Evolutionary conservation across 1,140 invertebrate species (phyloP).

Genomic region (Drosophila ohnishii): DNA sequence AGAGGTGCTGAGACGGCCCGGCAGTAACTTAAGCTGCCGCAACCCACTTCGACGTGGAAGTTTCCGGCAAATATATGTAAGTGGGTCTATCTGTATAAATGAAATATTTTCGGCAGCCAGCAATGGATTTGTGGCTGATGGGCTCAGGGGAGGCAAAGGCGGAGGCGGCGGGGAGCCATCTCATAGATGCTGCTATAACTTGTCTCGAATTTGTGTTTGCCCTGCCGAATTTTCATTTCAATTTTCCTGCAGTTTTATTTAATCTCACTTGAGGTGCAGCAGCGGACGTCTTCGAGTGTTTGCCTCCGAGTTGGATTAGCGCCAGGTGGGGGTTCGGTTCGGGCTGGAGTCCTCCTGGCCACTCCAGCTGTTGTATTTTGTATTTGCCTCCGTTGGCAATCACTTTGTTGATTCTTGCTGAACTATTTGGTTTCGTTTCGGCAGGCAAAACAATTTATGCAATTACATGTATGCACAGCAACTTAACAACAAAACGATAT

Average conservation of each 20-base stretch:
- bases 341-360: background rate
- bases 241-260: conserved; percentile 78
- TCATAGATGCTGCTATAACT: conserved; percentile 62
- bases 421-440: conserved; percentile 12
- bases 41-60: conserved; percentile 44
- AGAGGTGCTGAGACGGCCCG: conserved; percentile 7
- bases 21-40: conserved; percentile 43
- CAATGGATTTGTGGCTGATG: conserved; percentile 3
- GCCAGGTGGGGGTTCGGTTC: background rate
- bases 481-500: conserved; percentile 13
- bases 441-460: conserved; percentile 13
- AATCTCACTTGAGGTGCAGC: conserved; percentile 80
- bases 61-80: conserved; percentile 37
- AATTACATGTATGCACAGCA: conserved; percentile 10
- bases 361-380: conserved; percentile 17
- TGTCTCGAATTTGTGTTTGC: conserved; percentile 78
- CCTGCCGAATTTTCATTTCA: conserved; percentile 78
- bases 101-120: conserved; percentile 59
- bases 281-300: conserved; percentile 62
- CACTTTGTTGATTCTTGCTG: conserved; percentile 14
- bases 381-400: conserved; percentile 12
- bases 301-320: conserved; percentile 29
- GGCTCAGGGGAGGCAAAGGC: background rate
- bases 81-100: conserved; percentile 50
- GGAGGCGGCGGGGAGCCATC: conserved; percentile 4